Evolutionary conservation across 2,888 invertebrate genomes (phyloP).

Genomic region (Seira ritae): DNA sequence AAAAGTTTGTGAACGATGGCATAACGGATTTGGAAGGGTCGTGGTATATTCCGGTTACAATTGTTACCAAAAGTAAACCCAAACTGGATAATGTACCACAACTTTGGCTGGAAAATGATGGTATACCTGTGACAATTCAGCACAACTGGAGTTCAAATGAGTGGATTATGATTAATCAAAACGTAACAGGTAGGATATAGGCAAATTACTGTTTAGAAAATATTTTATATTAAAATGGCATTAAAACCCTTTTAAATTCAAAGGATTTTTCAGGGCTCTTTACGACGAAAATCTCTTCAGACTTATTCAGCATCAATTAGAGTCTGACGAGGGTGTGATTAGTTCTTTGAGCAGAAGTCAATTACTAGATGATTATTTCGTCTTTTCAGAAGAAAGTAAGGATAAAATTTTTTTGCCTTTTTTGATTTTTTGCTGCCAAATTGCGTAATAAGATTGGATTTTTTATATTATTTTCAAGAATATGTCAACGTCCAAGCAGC

Average conservation of each 20-base stretch:
- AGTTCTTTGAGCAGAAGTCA: slow-evolving; percentile 61
- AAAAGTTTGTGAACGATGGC: slow-evolving; percentile 43
- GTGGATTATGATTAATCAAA: slow-evolving; percentile 64
- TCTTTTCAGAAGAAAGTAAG: slow-evolving; percentile 61
- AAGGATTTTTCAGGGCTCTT: slow-evolving; percentile 65
- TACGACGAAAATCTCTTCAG: slow-evolving; percentile 51
- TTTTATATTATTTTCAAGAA: slow-evolving; percentile 10
- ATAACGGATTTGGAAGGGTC: not conserved
- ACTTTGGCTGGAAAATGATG: slow-evolving; percentile 44
- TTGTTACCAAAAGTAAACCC: slow-evolving; percentile 26
- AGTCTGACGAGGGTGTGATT: slow-evolving; percentile 42
- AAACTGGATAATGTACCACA: slow-evolving; percentile 26
- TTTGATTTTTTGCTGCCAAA: too few species aligned
- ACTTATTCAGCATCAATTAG: slow-evolving; percentile 61
- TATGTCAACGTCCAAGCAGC: slow-evolving; percentile 40
- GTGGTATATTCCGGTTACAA: slow-evolving; percentile 47
- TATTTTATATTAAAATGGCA: too few species aligned
- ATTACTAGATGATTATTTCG: slow-evolving; percentile 69
- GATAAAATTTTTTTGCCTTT: not conserved
- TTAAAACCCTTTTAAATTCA: too few species aligned
- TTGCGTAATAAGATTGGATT: not conserved
- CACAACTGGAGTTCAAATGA: slow-evolving; percentile 25
- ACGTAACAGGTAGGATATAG: slow-evolving; percentile 57
- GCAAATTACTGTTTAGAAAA: too few species aligned
- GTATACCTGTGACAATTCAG: not conserved